Evolutionary conservation across 2,113 vertebrate species (phyloP).

Genomic region (Ceuthmochares aereus): DNA sequence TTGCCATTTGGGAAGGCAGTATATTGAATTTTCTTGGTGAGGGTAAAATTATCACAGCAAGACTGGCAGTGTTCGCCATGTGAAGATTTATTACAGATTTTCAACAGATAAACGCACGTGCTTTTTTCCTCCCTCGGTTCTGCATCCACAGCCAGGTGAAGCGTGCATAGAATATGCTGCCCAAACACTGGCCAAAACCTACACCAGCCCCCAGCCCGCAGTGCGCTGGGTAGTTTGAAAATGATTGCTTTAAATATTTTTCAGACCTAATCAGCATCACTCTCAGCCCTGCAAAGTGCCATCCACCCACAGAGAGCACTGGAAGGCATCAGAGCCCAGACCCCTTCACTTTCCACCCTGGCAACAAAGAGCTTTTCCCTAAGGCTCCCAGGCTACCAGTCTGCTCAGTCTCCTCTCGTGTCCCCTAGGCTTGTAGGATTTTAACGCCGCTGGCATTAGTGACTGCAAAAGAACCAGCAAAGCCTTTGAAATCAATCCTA

Average conservation of each 20-base stretch:
- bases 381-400: not conserved
- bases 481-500: not conserved
- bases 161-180: not conserved
- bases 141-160: not conserved
- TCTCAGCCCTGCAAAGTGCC: not conserved
- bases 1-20: constrained; percentile 32
- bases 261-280: not conserved
- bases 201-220: not conserved
- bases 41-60: constrained; percentile 21
- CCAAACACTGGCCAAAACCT: not conserved
- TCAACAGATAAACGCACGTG: not conserved
- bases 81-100: not conserved
- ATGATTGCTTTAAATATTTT: not conserved
- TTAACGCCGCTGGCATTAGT: not conserved
- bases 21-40: constrained; percentile 44
- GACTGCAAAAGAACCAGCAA: not conserved
- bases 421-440: not conserved
- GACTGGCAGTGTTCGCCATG: not conserved
- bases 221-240: not conserved
- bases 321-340: not conserved
- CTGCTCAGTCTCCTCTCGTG: not conserved
- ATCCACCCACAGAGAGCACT: not conserved
- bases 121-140: not conserved
- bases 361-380: not conserved
- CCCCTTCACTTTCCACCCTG: not conserved